These are phyloP conservation scores for Prunella strophiata DNA, from an alignment of 2,797 vertebrate species.

Conservation along the genomic window DNA sequence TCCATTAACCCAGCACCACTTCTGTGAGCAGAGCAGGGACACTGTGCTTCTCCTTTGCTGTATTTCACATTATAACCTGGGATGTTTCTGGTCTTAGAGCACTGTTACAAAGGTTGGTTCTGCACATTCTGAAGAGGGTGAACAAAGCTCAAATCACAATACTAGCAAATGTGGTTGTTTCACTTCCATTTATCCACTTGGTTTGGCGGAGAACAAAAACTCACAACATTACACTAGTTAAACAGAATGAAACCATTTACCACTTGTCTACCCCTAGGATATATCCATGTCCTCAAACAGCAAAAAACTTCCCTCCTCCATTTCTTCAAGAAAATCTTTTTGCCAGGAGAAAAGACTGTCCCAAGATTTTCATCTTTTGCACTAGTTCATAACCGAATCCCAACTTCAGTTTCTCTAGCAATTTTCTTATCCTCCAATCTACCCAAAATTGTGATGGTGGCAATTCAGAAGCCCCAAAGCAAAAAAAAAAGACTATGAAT, in stretches of 20 bases:
- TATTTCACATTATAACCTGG: background rate
- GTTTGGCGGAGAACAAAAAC: background rate
- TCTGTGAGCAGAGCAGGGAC: background rate
- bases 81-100: background rate
- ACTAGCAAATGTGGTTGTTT: background rate
- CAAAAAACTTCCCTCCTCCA: background rate
- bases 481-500: background rate
- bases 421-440: background rate
- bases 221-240: background rate
- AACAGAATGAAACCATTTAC: background rate
- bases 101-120: background rate
- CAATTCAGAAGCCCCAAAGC: background rate
- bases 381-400: background rate
- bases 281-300: background rate
- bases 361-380: background rate
- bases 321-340: background rate
- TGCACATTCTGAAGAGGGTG: background rate
- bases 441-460: background rate
- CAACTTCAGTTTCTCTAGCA: background rate
- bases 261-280: background rate
- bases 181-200: background rate
- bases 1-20: background rate
- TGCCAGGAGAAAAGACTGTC: background rate
- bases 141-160: background rate
- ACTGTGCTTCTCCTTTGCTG: accelerated